Percentiles rank a stretch among this genome's conserved stretches.
Conservation (phyloP, 2,113 vertebrate genomes). For the Oophaga pumilio region DNA sequence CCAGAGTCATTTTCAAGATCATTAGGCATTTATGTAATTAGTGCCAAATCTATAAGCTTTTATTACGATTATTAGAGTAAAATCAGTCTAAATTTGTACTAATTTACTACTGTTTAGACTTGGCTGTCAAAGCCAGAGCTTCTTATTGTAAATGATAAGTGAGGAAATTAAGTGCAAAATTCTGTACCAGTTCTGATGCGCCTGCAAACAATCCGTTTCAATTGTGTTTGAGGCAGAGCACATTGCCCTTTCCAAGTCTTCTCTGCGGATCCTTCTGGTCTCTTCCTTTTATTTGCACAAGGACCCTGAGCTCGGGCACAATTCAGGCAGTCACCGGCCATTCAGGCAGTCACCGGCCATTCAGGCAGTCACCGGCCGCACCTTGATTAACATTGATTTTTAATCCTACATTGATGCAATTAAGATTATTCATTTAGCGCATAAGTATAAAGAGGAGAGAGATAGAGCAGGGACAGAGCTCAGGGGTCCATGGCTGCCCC, state of each 20-base stretch:
- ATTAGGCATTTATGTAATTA: conserved; percentile 95
- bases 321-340: conserved; percentile 79
- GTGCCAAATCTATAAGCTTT: conserved; percentile 90
- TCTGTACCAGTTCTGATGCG: conserved; percentile 85
- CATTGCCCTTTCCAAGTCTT: conserved; percentile 77
- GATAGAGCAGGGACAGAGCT: conserved; percentile 62
- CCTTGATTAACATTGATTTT: conserved; percentile 90
- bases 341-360: no score
- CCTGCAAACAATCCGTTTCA: conserved; percentile 81
- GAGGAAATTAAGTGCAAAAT: conserved; percentile 91
- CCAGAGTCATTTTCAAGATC: conserved; percentile 92
- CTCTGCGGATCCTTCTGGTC: conserved; percentile 69
- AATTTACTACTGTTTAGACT: conserved; percentile 92
- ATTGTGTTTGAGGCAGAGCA: conserved; percentile 80
- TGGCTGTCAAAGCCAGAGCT: conserved; percentile 85
- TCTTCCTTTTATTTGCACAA: conserved; percentile 74
- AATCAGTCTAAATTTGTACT: conserved; percentile 93
- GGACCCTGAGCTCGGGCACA: conserved; percentile 68
- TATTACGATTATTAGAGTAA: conserved; percentile 92
- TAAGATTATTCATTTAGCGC: conserved; percentile 90
- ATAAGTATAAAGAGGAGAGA: conserved; percentile 78
- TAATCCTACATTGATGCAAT: conserved; percentile 89
- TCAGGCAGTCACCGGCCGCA: no score
- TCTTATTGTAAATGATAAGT: conserved; percentile 92
- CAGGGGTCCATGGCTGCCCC: conserved; percentile 44